Base-by-base conservation (phyloP, 2,888 invertebrate genomes). In the Acrobasis suavella region DNA sequence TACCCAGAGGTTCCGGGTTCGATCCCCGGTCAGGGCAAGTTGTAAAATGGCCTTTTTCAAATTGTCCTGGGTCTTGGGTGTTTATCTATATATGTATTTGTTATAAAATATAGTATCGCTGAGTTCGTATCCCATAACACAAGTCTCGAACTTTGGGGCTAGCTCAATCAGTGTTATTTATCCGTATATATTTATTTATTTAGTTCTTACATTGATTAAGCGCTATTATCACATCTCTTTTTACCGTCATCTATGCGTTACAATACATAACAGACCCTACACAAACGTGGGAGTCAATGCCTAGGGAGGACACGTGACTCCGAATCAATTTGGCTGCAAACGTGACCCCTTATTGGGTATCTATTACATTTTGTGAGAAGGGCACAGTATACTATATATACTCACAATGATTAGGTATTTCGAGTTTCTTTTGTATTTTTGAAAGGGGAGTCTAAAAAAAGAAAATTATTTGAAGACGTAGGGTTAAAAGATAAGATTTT, bases 321-420 rank as follows among this genome's bases (percentile, higher is more conserved):
- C 17, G 60, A 64, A 68, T 62, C 68, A 64, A 64, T 66, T 66
- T 68, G 56, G 59, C 42, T 55, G 49, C 54, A 66, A 65, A 68
- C 68, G 68, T 66, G 66, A 68, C 64, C 62, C 55, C 62, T 66
- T 60, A 62, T 63, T 56, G 63, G 60, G 60, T 67, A 63, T 67
- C 62, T 63, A 62, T 67, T 65, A 60, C 65, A 60, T 63, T 42
- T 60, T 38, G 49, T 50, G 55, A 55, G 15, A 38, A 46, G 46
- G 46, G 46, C 12, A 12, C 46, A 6, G 14, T n/a, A 46, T 46
- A 46, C 46, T 22, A 22, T 22, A 22, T 0, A 46, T 46, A 46
- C 46, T 2, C 7, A 46, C n/a, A 14, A 42, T 12, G 7, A 22
- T 2, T 12, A n/a, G n/a, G n/a, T n/a, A 46, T n/a, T n/a, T 46